phyloP scores from a whole-genome alignment of 64 coral and sea anemone genomes.

The Montipora foliosa region DNA sequence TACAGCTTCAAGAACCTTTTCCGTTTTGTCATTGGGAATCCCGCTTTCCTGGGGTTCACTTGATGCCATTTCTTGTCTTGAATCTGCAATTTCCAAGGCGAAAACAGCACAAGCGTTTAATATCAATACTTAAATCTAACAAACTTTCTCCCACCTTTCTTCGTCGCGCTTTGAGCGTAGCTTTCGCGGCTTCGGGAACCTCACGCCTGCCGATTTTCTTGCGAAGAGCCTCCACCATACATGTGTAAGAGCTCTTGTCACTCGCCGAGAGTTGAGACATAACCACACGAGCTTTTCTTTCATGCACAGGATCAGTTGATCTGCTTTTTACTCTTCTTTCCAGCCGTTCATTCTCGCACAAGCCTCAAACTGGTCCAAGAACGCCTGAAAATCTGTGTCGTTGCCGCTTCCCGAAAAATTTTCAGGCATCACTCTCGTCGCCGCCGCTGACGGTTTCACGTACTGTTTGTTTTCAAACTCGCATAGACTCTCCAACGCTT shows the following conservation, averaged over 20 bases:
- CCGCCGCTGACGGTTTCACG: constrained; percentile 2
- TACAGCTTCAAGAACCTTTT: too few species aligned
- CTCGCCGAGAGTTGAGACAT: constrained; percentile 27
- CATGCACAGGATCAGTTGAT: constrained; percentile 40
- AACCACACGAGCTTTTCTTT: constrained; percentile 33
- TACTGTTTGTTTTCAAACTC: constrained; percentile 6
- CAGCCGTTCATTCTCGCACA: constrained; percentile 52
- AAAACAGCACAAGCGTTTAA: too few species aligned
- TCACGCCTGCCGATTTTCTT: constrained; percentile 40
- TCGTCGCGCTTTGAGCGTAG: too few species aligned
- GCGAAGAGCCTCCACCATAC: constrained; percentile 44
- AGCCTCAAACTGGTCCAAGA: constrained; percentile 51
- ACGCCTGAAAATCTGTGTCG: constrained; percentile 56
- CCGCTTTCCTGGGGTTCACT: too few species aligned
- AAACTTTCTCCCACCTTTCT: too few species aligned
- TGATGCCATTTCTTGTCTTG: too few species aligned
- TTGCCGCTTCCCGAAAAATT: constrained; percentile 60
- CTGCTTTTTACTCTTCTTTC: constrained; percentile 6
- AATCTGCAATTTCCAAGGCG: too few species aligned
- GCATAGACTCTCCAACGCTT: neutral
- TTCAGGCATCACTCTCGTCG: neutral
- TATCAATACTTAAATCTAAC: too few species aligned
- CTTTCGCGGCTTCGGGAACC: neutral
- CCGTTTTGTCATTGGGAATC: too few species aligned
- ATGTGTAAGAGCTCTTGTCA: constrained; percentile 24